Base-by-base conservation (phyloP, 1,140 invertebrate genomes). In the Rhyzopertha dominica region DNA sequence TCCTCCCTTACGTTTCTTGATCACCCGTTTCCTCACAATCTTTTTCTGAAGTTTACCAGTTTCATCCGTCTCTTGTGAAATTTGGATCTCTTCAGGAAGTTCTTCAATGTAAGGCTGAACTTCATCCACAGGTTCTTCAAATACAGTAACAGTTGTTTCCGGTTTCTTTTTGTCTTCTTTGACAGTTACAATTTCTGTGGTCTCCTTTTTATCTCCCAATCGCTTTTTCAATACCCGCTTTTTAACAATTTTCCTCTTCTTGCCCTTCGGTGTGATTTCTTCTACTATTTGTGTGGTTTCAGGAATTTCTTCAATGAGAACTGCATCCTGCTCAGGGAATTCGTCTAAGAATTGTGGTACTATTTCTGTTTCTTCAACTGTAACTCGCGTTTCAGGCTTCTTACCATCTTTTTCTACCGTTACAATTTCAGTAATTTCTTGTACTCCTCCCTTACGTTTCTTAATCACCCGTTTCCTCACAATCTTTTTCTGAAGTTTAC, bases 111-210 rank as follows among this genome's bases (percentile, higher is more conserved):
- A n/a, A n/a, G n/a, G n/a, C n/a, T n/a, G n/a, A n/a, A n/a, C n/a
- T n/a, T n/a, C n/a, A n/a, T n/a, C n/a, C n/a, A n/a, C 31, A 9
- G 47, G 16, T 46, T 54, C 53, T 52, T 64, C 56, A n/a, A n/a
- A n/a, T 25, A 62, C 52, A n/a, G 47, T 58, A 16, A 63, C 53
- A 19, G 47, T 58, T 18, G 49, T 48, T 48, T 46, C 55, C 10
- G 63, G 62, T 53, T 62, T 35, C 16, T 59, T 56, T 23, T 65
- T 64, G 43, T 71, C 67, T 54, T 70, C 65, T 58, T 70, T 63
- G 31, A 69, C 58, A 10, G 71, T 70, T 16, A 69, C 66, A 44
- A 70, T 67, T 59, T 72, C 68, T 1, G 63, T 69, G 2, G 67
- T 56, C 55, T 73, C 62, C 43, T 71, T 50, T 44, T 66, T 70